Conservation (phyloP, 2,113 vertebrate species). For the Etia nguti region DNA sequence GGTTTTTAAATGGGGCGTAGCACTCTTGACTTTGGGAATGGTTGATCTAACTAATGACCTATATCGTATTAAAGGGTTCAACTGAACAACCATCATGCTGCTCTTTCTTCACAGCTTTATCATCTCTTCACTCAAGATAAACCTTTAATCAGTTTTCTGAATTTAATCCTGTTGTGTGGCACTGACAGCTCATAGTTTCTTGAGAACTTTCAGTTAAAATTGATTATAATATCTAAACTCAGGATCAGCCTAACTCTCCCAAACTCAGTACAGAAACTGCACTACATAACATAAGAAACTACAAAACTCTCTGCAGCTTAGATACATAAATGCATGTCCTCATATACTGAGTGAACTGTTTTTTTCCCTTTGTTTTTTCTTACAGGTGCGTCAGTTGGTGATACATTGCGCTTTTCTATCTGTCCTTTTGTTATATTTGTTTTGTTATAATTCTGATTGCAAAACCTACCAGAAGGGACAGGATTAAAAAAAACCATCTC, state of each 20-base stretch:
- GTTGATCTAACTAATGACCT: too few species aligned
- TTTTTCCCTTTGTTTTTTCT: not conserved
- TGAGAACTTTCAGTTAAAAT: fast-evolving
- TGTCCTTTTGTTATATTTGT: not conserved
- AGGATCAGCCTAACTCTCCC: too few species aligned
- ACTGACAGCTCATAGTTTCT: not conserved
- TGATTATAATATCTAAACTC: fast-evolving
- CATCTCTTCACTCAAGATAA: not conserved
- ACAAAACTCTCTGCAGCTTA: not conserved
- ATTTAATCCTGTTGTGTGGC: not conserved
- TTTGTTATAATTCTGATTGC: not conserved
- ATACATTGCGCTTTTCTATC: not conserved
- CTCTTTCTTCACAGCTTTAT: too few species aligned
- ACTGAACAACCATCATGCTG: too few species aligned
- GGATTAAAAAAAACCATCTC: not conserved
- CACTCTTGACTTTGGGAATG: too few species aligned
- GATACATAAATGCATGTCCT: not conserved
- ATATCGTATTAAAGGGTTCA: too few species aligned
- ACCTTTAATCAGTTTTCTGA: not conserved
- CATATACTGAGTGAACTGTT: not conserved
- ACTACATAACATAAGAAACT: not conserved
- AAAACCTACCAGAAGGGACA: fast-evolving
- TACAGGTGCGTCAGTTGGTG: not conserved
- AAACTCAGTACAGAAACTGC: not conserved
- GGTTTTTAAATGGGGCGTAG: too few species aligned